Percentiles rank a stretch among this genome's conserved stretches.
phyloP scores from a whole-genome alignment of 92 coral and sea anemone species.

The Ricordea florida region DNA sequence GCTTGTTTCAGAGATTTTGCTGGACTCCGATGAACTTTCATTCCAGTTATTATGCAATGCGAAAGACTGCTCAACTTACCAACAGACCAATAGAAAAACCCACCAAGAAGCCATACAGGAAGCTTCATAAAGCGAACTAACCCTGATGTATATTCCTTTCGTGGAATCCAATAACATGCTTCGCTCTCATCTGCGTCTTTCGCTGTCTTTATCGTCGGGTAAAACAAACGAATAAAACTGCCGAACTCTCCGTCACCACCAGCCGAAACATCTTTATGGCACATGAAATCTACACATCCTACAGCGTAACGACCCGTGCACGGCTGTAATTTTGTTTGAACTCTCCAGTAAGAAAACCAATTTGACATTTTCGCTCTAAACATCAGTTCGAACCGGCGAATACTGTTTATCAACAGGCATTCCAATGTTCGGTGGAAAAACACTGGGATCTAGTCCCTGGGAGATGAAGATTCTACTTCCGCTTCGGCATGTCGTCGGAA shows the following conservation, averaged over 20 bases:
- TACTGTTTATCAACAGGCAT: background rate
- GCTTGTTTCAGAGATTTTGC: no score
- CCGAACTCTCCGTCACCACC: slow-evolving; percentile 22
- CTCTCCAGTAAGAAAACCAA: slow-evolving; percentile 70
- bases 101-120: slow-evolving; percentile 80
- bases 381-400: background rate
- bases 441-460: background rate
- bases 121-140: slow-evolving; percentile 68
- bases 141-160: slow-evolving; percentile 78
- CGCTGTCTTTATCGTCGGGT: slow-evolving; percentile 59
- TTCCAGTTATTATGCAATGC: background rate
- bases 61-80: slow-evolving; percentile 25
- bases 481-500: no score
- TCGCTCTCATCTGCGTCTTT: background rate
- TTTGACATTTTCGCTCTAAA: slow-evolving; percentile 42
- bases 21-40: no score
- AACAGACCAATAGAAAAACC: slow-evolving; percentile 71
- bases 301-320: slow-evolving; percentile 79
- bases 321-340: slow-evolving; percentile 36
- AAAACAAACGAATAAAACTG: slow-evolving; percentile 82
- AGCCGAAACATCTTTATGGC: slow-evolving; percentile 23
- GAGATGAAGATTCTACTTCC: no score
- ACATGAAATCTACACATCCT: slow-evolving; percentile 92
- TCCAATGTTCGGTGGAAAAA: background rate
- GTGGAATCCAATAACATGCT: slow-evolving; percentile 69